Evolutionary conservation across 2,113 vertebrate genomes (phyloP).

Genomic region (Cyprinodon variegatus): DNA sequence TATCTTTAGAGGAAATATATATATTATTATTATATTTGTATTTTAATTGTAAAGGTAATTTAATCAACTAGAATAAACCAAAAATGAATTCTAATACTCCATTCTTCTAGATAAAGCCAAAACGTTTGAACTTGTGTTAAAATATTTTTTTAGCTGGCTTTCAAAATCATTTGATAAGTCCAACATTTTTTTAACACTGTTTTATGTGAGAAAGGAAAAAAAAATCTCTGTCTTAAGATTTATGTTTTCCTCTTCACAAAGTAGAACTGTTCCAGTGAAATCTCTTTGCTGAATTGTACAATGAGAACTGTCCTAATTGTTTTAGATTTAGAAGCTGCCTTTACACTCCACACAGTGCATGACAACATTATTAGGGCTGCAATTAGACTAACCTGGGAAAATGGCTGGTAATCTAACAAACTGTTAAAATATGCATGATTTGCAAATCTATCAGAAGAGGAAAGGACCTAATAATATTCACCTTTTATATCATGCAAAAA

Average conservation of each 20-base stretch:
- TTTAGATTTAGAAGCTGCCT: slow-evolving; percentile 65
- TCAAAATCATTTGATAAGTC: slow-evolving; percentile 46
- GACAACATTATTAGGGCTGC: slow-evolving; percentile 61
- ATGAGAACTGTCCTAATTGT: slow-evolving; percentile 74
- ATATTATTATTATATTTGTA: neutral
- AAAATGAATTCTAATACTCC: neutral
- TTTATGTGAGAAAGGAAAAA: slow-evolving; percentile 45
- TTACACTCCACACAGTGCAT: slow-evolving; percentile 43
- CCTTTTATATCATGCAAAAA: slow-evolving; percentile 22
- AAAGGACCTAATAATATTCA: slow-evolving; percentile 29
- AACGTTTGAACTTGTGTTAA: slow-evolving; percentile 24
- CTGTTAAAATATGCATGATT: slow-evolving; percentile 58
- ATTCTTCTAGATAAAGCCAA: slow-evolving; percentile 17
- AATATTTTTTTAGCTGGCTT: slow-evolving; percentile 53
- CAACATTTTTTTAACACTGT: slow-evolving; percentile 37
- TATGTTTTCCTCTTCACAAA: slow-evolving; percentile 53
- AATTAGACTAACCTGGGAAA: slow-evolving; percentile 53
- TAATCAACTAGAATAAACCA: neutral
- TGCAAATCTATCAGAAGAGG: slow-evolving; percentile 34
- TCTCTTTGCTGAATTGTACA: slow-evolving; percentile 77
- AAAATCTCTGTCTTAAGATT: slow-evolving; percentile 42
- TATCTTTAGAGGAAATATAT: neutral
- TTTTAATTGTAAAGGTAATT: neutral
- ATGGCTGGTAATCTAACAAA: slow-evolving; percentile 36
- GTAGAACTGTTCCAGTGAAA: slow-evolving; percentile 53